Evolutionary conservation across 1,140 invertebrate species (phyloP).

Genomic region (Drosophila sturtevanti): DNA sequence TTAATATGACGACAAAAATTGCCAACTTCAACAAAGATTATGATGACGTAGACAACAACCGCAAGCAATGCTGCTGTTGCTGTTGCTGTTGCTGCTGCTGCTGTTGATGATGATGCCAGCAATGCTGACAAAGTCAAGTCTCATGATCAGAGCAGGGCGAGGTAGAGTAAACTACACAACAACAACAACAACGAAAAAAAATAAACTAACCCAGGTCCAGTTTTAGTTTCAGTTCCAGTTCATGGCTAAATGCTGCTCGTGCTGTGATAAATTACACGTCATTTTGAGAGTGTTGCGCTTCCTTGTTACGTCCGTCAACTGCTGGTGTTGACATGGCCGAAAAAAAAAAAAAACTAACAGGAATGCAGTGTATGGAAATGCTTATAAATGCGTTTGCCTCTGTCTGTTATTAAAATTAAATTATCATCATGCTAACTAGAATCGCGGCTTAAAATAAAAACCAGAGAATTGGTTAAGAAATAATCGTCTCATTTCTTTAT

Average conservation of each 20-base stretch:
- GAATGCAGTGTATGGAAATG: constrained; percentile 11
- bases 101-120: not conserved
- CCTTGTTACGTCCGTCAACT: constrained; percentile 28
- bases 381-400: not conserved
- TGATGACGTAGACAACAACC: not conserved
- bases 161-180: not conserved
- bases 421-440: constrained; percentile 10
- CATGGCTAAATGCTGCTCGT: constrained; percentile 29
- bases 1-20: constrained; percentile 25
- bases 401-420: constrained; percentile 24
- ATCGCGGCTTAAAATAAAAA: not conserved
- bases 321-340: constrained; percentile 23
- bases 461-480: not conserved
- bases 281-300: constrained; percentile 26
- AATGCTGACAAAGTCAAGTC: not conserved
- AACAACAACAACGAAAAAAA: not conserved
- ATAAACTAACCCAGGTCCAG: not conserved
- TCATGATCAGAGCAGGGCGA: not conserved
- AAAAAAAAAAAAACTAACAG: not conserved
- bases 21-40: constrained; percentile 6
- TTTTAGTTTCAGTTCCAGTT: constrained; percentile 7
- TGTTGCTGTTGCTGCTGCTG: not conserved
- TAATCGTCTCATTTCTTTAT: not conserved
- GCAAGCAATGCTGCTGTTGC: constrained; percentile 3
- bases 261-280: constrained; percentile 26